Evolutionary conservation across 2,888 invertebrate genomes (phyloP).

Genomic region (Sphaeridia pumilis): DNA sequence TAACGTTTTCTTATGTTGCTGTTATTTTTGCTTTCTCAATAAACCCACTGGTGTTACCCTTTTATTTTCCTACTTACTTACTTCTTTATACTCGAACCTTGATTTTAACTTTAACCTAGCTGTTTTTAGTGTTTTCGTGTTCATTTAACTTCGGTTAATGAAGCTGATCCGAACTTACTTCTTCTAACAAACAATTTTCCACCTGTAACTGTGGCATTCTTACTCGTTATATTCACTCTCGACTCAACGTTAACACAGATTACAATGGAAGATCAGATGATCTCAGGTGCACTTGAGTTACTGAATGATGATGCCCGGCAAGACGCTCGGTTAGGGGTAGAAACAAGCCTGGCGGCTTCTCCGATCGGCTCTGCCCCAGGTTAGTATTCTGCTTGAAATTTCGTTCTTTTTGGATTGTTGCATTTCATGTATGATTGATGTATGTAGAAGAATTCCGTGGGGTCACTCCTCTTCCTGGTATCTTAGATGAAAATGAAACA

Average conservation of each 20-base stretch:
- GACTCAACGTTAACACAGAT: conserved; percentile 51
- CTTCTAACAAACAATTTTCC: too few relatives aligned
- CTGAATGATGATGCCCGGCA: conserved; percentile 87
- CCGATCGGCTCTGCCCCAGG: conserved; percentile 38
- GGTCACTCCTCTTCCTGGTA: background rate
- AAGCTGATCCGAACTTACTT: too few relatives aligned
- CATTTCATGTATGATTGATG: background rate
- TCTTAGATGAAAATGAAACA: conserved; percentile 31
- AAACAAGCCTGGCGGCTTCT: conserved; percentile 34
- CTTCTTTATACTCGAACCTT: background rate
- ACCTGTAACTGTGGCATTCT: too few relatives aligned
- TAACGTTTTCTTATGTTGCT: background rate
- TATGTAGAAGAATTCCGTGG: too few relatives aligned
- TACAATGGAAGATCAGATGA: conserved; percentile 88
- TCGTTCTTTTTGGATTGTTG: background rate
- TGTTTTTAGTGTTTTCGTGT: too few relatives aligned
- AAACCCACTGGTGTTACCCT: background rate
- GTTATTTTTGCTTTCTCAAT: background rate
- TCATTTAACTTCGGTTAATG: too few relatives aligned
- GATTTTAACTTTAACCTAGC: background rate
- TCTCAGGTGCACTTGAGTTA: conserved; percentile 82
- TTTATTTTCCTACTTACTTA: background rate
- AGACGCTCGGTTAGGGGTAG: conserved; percentile 63
- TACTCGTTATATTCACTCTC: background rate
- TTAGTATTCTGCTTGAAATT: conserved; percentile 5